Evolutionary conservation across 2,797 vertebrate genomes (phyloP).

Genomic region (Nasua narica): DNA sequence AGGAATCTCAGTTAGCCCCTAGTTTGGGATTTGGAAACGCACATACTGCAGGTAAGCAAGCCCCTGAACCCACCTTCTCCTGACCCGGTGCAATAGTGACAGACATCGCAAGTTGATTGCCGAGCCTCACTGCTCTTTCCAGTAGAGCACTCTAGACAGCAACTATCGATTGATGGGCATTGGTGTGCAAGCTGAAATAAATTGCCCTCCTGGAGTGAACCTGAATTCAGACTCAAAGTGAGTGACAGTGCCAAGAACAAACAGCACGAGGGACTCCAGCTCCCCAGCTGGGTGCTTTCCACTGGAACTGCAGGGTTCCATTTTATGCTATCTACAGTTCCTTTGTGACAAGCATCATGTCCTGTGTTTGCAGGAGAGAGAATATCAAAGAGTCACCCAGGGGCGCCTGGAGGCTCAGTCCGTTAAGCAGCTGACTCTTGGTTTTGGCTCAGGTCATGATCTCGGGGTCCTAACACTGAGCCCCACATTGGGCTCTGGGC

Average conservation of each 20-base stretch:
- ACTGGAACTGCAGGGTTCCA: neutral
- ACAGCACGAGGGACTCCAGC: neutral
- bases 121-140: neutral
- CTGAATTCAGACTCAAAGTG: neutral
- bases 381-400: neutral
- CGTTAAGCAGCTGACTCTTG: neutral
- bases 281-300: neutral
- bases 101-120: neutral
- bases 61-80: neutral
- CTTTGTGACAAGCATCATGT: neutral
- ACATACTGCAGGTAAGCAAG: fast-evolving
- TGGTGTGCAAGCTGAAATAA: neutral
- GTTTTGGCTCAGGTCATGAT: neutral
- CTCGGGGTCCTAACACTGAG: neutral
- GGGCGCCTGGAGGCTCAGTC: neutral
- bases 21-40: neutral
- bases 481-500: neutral
- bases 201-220: neutral
- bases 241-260: neutral
- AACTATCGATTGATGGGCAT: neutral
- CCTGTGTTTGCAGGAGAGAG: neutral
- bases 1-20: neutral
- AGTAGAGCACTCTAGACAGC: neutral
- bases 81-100: neutral
- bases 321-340: neutral